Conservation (phyloP, 2,113 vertebrate species). For the Sitta europaea region DNA sequence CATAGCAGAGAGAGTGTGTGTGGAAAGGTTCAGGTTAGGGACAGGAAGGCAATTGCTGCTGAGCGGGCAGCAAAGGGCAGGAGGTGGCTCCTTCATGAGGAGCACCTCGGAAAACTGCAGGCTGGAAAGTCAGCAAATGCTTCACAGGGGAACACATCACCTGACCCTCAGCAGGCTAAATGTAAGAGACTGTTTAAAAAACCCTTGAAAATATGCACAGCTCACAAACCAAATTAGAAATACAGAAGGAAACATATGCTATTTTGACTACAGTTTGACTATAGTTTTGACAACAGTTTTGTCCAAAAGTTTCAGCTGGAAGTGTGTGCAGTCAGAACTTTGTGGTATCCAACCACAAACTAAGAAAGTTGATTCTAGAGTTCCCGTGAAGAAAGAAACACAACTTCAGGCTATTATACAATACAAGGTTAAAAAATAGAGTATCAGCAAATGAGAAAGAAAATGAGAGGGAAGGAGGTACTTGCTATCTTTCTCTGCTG, state of each 20-base stretch:
- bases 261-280: background rate
- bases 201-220: background rate
- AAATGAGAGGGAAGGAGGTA: background rate
- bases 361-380: background rate
- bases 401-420: background rate
- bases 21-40: background rate
- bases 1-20: accelerated
- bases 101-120: background rate
- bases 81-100: background rate
- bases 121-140: background rate
- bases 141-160: background rate
- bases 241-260: background rate
- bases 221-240: background rate
- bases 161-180: background rate
- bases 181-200: background rate
- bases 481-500: background rate
- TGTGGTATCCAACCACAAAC: background rate
- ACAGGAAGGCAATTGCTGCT: background rate
- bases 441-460: background rate
- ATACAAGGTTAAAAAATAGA: background rate
- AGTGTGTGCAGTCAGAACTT: background rate
- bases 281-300: background rate
- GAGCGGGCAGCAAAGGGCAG: accelerated
- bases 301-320: background rate
- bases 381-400: background rate